Percentiles rank a stretch among this genome's conserved stretches.
These are phyloP conservation scores for Myotis vivesi DNA, from an alignment of 2,797 vertebrate species.

Conservation along the genomic window DNA sequence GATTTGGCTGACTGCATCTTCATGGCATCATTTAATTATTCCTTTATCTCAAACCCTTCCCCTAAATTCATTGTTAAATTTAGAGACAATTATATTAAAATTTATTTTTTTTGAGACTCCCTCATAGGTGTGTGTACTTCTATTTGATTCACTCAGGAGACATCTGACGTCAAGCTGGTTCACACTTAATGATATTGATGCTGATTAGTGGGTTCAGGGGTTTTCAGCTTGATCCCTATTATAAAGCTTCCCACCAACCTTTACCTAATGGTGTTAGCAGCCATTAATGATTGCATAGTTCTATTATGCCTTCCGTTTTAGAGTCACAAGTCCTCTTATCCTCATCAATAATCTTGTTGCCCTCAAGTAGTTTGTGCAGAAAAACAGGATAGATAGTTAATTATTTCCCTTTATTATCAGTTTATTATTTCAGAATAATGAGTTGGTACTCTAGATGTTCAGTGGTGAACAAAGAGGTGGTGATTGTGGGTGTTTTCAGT, in stretches of 20 bases:
- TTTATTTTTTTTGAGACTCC: background rate
- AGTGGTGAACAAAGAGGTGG: background rate
- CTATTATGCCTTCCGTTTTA: background rate
- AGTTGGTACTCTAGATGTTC: background rate
- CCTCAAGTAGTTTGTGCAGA: background rate
- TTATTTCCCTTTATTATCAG: background rate
- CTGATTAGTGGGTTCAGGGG: background rate
- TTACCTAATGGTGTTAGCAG: background rate
- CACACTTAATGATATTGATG: background rate
- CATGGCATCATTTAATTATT: background rate
- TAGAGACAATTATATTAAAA: background rate
- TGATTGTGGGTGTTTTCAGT: background rate
- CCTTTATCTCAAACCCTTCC: background rate
- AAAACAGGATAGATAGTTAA: background rate
- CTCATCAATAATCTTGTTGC: background rate
- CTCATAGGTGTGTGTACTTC: background rate
- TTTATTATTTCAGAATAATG: background rate
- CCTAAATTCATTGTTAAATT: background rate
- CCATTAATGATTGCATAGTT: background rate
- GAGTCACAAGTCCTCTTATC: background rate
- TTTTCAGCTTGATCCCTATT: background rate
- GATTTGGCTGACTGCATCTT: background rate
- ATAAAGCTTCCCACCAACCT: background rate
- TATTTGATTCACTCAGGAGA: background rate
- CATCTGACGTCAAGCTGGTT: background rate